These are phyloP conservation scores for Typhlichthys eigenmanni DNA, from an alignment of 2,797 vertebrate genomes.

Conservation along the genomic window DNA sequence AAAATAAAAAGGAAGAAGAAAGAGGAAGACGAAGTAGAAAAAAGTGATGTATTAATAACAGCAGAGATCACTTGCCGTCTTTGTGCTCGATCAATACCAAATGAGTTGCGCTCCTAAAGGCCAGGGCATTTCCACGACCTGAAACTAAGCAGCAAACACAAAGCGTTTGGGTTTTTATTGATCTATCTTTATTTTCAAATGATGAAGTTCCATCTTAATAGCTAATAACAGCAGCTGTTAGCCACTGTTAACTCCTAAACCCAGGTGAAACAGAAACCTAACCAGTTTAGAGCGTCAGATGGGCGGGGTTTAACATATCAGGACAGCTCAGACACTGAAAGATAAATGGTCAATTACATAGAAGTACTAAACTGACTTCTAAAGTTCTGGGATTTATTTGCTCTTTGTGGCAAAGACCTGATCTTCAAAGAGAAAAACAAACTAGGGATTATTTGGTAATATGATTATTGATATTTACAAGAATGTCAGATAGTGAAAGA, in stretches of 20 bases:
- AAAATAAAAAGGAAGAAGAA: slow-evolving; percentile 34
- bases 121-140: slow-evolving; percentile 37
- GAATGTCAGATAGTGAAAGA: no score
- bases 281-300: no score
- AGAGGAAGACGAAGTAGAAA: slow-evolving; percentile 20
- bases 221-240: slow-evolving; percentile 49
- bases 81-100: slow-evolving; percentile 75
- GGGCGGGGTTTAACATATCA: no score
- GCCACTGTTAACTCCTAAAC: slow-evolving; percentile 6
- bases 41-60: slow-evolving; percentile 72
- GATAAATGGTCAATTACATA: no score
- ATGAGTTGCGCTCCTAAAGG: slow-evolving; percentile 40
- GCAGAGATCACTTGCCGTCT: slow-evolving; percentile 54
- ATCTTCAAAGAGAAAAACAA: no score
- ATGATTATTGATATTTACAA: no score
- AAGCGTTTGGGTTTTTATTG: slow-evolving; percentile 8
- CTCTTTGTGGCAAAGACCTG: no score
- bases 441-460: no score
- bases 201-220: slow-evolving; percentile 20
- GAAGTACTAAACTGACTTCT: no score
- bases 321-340: no score
- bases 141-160: slow-evolving; percentile 22
- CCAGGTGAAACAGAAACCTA: no score
- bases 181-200: slow-evolving; percentile 18
- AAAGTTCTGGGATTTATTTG: no score